Conservation (phyloP, 2,797 vertebrate genomes). For the Falco biarmicus region DNA sequence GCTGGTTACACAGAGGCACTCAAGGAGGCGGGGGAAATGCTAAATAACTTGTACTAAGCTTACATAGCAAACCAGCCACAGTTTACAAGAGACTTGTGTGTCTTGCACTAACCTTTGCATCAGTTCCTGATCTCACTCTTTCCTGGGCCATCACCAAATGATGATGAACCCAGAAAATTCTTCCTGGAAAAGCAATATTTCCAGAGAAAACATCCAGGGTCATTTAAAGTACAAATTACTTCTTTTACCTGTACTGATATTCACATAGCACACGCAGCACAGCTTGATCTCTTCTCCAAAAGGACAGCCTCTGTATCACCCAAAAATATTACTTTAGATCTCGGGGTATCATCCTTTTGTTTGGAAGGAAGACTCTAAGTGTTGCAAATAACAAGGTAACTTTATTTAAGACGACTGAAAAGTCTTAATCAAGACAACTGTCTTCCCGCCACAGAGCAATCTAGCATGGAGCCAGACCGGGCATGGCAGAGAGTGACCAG, state of each 20-base stretch:
- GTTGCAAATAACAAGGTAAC: background rate
- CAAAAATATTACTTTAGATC: background rate
- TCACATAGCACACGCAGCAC: rapidly evolving
- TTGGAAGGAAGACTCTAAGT: background rate
- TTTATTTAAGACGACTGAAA: background rate
- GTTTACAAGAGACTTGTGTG: rapidly evolving
- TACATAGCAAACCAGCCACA: background rate
- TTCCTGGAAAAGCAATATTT: background rate
- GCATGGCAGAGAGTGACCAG: background rate
- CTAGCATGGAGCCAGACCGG: background rate
- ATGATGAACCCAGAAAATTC: background rate
- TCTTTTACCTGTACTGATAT: background rate
- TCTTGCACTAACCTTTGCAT: background rate
- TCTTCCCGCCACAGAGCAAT: background rate
- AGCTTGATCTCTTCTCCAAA: background rate
- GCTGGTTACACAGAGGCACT: background rate
- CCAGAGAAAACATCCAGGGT: background rate
- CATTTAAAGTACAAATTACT: background rate
- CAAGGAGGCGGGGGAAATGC: background rate
- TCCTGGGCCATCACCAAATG: background rate
- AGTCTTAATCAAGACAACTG: background rate
- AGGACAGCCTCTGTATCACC: background rate
- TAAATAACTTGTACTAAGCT: background rate
- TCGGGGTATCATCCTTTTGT: background rate
- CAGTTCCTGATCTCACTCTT: background rate